Evolutionary conservation across 2,113 vertebrate species (phyloP), one percentile per base, ranked within the genome.

Genomic region (Hypanus sabinus): DNA sequence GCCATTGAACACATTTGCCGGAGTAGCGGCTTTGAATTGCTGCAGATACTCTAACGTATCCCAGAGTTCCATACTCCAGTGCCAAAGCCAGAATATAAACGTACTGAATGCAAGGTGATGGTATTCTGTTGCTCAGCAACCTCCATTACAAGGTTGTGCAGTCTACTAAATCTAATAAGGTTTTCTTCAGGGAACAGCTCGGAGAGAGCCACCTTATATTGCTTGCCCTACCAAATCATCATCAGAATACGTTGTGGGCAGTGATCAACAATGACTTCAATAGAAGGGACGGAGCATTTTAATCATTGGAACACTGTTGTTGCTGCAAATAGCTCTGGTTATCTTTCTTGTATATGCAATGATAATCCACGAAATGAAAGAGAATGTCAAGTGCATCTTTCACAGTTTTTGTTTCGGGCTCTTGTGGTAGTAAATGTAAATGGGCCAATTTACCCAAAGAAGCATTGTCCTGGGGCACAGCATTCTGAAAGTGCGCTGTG

Each of bases 41-140:
- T 62, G 27, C 60, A 88, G 60, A 88, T 18, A 60, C 55, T 60
- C 57, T 16, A 62, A 83, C 57, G 16, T n/a, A 88, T 62, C 57
- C 57, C 22, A 33, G 55, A 62, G 27, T 62, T 18, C 68, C 18
- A 70, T 70, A 18, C 14, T 11, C 0, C 83, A 87, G 22, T 71
- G 36, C 68, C 70, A 65, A 68, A 71, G 83, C 11, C 11, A 60
- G 65, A 71, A 65, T 71, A 73, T 92, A 71, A 70, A 71, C 12
- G 68, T 11, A 71, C 68, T 46, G 16, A 92, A 27, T 70, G 5
- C 18, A 92, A 92, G 68, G 18, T 71, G 90, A 38, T 71, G n/a
- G 9, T 20, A 33, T 92, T n/a, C 88, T 92, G 88, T 92, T 92
- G 88, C 90, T 92, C 18, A 71, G 90, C 90, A 92, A 71, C 90